A percentile compares a stretch with the other conserved stretches of the same genome.
Evolutionary conservation across 1,140 invertebrate species (phyloP).

Genomic region (Mamestra configurata): DNA sequence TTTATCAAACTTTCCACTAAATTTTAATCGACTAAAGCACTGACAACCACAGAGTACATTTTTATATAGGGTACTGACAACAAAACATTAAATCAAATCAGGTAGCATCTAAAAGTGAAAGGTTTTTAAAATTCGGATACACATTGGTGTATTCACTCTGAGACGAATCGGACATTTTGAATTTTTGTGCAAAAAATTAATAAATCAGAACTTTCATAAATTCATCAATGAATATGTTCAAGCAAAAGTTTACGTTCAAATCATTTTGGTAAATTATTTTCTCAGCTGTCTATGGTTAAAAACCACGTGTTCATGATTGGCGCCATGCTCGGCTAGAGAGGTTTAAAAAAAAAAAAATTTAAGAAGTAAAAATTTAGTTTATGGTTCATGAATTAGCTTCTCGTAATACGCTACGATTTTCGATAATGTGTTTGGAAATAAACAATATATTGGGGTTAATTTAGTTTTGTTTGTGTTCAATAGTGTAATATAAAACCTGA

Average conservation of each 20-base stretch:
- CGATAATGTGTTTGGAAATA: slow-evolving; percentile 86
- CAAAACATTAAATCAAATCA: too few species aligned
- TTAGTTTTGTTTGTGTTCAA: slow-evolving; percentile 68
- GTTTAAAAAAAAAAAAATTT: slow-evolving; percentile 68
- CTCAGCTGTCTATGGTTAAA: slow-evolving; percentile 65
- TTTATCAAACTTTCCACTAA: not conserved
- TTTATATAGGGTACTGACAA: too few species aligned
- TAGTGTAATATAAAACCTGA: slow-evolving; percentile 65
- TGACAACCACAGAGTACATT: too few species aligned
- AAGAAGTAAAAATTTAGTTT: slow-evolving; percentile 72
- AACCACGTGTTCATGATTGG: slow-evolving; percentile 73
- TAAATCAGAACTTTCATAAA: too few species aligned
- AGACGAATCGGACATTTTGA: not conserved
- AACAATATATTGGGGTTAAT: slow-evolving; percentile 75
- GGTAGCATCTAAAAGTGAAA: slow-evolving; percentile 2
- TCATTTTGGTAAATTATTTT: not conserved
- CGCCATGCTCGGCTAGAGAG: slow-evolving; percentile 13
- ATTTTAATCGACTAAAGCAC: not conserved
- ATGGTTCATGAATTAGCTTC: slow-evolving; percentile 86
- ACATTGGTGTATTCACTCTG: too few species aligned
- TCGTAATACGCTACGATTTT: slow-evolving; percentile 83
- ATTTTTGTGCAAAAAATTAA: too few species aligned
- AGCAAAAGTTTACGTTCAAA: too few species aligned
- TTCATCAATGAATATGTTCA: too few species aligned
- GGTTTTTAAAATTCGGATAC: slow-evolving; percentile 33